A percentile compares a stretch with the other conserved stretches of the same genome.
Evolutionary conservation across 1,140 invertebrate species (phyloP).

Genomic region (Drosophila bipectinata): DNA sequence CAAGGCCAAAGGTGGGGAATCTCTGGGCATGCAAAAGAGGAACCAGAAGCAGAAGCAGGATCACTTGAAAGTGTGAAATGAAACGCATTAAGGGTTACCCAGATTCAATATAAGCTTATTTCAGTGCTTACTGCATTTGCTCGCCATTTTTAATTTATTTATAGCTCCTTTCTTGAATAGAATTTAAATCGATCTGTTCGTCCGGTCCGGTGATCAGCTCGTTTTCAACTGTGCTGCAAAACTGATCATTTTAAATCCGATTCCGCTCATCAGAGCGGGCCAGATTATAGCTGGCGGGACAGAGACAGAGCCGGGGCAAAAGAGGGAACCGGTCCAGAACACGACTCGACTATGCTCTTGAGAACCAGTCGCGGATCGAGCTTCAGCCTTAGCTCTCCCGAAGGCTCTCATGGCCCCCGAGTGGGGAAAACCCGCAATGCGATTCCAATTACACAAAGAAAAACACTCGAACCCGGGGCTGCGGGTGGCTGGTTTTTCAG

Average conservation of each 20-base stretch:
- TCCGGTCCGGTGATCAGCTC: conserved; percentile 55
- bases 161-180: conserved; percentile 7
- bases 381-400: conserved; percentile 23
- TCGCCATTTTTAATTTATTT: conserved; percentile 48
- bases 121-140: conserved; percentile 56
- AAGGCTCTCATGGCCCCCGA: not conserved
- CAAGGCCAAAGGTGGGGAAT: not conserved
- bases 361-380: conserved; percentile 41
- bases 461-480: conserved; percentile 1
- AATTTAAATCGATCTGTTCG: conserved; percentile 12
- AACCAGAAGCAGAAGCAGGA: conserved; percentile 21
- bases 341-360: conserved; percentile 11
- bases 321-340: conserved; percentile 65
- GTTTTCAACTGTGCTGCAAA: conserved; percentile 54
- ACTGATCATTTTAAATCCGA: conserved; percentile 60
- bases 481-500: conserved; percentile 25
- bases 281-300: conserved; percentile 11
- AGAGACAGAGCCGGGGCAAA: not conserved
- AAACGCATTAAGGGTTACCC: not conserved
- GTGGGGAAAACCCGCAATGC: conserved; percentile 52
- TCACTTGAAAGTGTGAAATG: not conserved
- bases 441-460: conserved; percentile 55
- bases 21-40: conserved; percentile 6
- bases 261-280: conserved; percentile 3
- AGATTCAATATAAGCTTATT: not conserved